Percentiles rank a stretch among this genome's conserved stretches.
These are phyloP conservation scores for Turnix velox DNA, from an alignment of 2,113 vertebrate species.

Conservation along the genomic window DNA sequence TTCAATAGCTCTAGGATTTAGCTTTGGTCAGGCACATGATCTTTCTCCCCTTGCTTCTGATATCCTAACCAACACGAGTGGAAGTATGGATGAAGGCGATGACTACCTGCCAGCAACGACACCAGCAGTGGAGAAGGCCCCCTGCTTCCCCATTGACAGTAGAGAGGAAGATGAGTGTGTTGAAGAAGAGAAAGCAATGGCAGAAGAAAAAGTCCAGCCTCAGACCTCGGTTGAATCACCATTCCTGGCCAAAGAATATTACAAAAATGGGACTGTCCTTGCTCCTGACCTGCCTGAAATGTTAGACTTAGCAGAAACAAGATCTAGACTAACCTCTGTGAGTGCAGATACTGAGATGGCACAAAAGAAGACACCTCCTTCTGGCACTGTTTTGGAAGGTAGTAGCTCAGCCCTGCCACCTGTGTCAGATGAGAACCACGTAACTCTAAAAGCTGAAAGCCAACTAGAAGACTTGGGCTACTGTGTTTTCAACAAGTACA, in stretches of 20 bases:
- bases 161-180: slow-evolving; percentile 64
- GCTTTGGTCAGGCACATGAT: slow-evolving; percentile 84
- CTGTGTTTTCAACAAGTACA: slow-evolving; percentile 98
- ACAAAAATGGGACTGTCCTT: slow-evolving; percentile 90
- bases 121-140: slow-evolving; percentile 84
- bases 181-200: slow-evolving; percentile 51
- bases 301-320: slow-evolving; percentile 89
- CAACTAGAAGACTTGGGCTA: slow-evolving; percentile 95
- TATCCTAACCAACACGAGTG: slow-evolving; percentile 93
- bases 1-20: slow-evolving; percentile 84
- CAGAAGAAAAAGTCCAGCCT: slow-evolving; percentile 70
- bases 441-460: slow-evolving; percentile 84
- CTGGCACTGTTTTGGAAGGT: slow-evolving; percentile 75
- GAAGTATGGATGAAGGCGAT: slow-evolving; percentile 92
- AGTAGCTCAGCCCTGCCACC: slow-evolving; percentile 74
- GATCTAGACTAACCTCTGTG: slow-evolving; percentile 87
- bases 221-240: slow-evolving; percentile 80
- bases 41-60: slow-evolving; percentile 94
- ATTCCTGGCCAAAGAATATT: slow-evolving; percentile 77
- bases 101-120: slow-evolving; percentile 93
- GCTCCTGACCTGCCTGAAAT: slow-evolving; percentile 95
- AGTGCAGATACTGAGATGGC: slow-evolving; percentile 81
- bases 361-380: slow-evolving; percentile 80
- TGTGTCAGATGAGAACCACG: slow-evolving; percentile 80
- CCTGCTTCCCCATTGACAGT: slow-evolving; percentile 80